These are phyloP conservation scores for Sminthurides aquaticus DNA, from an alignment of 2,888 invertebrate species.

Conservation along the genomic window DNA sequence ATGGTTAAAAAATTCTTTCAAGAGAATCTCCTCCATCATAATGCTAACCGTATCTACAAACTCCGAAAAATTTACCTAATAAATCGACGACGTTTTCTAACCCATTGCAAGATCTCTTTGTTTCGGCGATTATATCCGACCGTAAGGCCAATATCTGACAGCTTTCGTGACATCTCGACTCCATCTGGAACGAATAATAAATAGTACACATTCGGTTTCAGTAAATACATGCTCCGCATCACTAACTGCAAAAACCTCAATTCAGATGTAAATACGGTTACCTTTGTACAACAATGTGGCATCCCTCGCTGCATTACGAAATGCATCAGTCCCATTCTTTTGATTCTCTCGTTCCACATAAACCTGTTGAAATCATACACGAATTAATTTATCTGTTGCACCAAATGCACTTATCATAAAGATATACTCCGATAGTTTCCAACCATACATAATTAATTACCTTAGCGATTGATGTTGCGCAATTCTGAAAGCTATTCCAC, in stretches of 20 bases:
- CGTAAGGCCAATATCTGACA: slow-evolving; percentile 28
- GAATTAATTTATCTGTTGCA: too few relatives aligned
- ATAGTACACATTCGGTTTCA: neutral
- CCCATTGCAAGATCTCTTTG: slow-evolving; percentile 32
- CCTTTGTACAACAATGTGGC: slow-evolving; percentile 40
- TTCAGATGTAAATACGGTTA: too few relatives aligned
- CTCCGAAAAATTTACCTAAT: slow-evolving; percentile 13
- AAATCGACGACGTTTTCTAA: slow-evolving; percentile 28
- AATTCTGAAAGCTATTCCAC: slow-evolving; percentile 38
- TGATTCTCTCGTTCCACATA: slow-evolving; percentile 32
- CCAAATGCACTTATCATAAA: too few relatives aligned
- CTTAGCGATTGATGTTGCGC: slow-evolving; percentile 41
- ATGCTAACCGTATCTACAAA: neutral
- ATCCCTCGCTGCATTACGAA: slow-evolving; percentile 37
- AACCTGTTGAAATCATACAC: too few relatives aligned
- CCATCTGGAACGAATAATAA: slow-evolving; percentile 13
- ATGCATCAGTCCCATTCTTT: slow-evolving; percentile 32
- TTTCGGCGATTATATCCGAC: slow-evolving; percentile 31
- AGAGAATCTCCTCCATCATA: neutral
- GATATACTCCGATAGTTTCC: too few relatives aligned
- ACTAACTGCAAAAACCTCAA: too few relatives aligned
- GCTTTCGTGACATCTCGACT: slow-evolving; percentile 15
- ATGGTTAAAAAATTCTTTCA: neutral
- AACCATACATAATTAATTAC: slow-evolving; percentile 16
- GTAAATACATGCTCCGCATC: too few relatives aligned